These are phyloP conservation scores for Spheniscus mendiculus DNA, from an alignment of 2,113 vertebrate species.

Conservation along the genomic window DNA sequence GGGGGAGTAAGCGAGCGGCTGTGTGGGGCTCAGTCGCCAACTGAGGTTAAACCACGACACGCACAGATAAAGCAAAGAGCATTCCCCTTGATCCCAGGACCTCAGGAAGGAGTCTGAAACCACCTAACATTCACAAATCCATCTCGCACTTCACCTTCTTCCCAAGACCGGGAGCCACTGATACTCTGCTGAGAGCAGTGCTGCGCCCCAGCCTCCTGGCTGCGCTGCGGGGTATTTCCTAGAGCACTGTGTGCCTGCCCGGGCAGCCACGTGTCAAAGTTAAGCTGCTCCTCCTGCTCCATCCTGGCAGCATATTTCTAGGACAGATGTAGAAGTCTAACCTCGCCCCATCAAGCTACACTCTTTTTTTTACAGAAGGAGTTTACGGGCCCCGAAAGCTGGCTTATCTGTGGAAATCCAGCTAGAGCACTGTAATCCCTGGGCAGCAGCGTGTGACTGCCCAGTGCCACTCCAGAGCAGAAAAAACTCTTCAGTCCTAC, in stretches of 20 bases:
- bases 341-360: not conserved
- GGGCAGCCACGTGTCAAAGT: not conserved
- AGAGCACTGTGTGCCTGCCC: not conserved
- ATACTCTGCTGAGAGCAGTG: not conserved
- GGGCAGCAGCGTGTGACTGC: not conserved
- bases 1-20: too few relatives aligned
- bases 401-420: not conserved
- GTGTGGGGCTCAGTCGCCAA: too few relatives aligned
- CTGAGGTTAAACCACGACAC: too few relatives aligned
- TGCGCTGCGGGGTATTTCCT: not conserved
- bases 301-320: not conserved
- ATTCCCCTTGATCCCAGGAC: accelerated
- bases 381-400: not conserved
- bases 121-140: not conserved
- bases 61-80: not conserved
- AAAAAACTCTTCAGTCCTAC: not conserved
- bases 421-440: not conserved
- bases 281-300: not conserved
- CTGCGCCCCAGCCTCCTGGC: not conserved
- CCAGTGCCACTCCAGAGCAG: not conserved
- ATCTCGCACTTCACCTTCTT: not conserved
- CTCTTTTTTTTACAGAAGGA: not conserved
- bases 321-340: not conserved
- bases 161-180: accelerated
- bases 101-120: not conserved